Conservation (phyloP, 1,140 invertebrate species). For the Aphidius ervi region DNA sequence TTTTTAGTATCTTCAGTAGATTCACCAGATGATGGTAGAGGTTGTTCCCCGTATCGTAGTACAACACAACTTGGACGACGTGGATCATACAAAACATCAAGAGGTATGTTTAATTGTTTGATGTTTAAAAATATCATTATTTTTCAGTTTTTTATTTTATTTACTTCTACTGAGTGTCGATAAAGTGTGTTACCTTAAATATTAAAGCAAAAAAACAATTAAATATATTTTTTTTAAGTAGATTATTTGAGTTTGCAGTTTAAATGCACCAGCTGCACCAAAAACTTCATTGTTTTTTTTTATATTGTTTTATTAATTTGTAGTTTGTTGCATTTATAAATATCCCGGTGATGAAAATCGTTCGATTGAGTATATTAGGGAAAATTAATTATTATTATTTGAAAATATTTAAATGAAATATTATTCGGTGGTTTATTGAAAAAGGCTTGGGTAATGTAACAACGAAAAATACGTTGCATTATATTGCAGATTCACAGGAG, state of each 20-base stretch:
- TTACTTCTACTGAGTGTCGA: neutral
- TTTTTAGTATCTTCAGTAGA: constrained; percentile 62
- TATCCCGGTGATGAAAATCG: no score
- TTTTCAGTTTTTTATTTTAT: constrained; percentile 19
- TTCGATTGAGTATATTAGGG: neutral
- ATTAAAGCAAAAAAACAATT: neutral
- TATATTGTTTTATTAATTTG: no score
- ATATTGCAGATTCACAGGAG: constrained; percentile 65
- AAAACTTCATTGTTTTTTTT: no score
- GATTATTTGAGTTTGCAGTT: constrained; percentile 3
- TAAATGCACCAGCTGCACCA: no score
- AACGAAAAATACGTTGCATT: constrained; percentile 51
- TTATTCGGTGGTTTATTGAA: constrained; percentile 29
- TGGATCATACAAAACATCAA: constrained; percentile 80
- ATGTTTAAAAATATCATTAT: neutral
- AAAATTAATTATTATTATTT: constrained; percentile 17
- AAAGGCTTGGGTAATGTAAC: constrained; percentile 44
- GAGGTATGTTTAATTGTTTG: constrained; percentile 61
- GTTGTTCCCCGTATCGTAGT: constrained; percentile 67
- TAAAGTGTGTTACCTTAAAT: neutral
- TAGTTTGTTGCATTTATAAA: no score
- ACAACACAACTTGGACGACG: constrained; percentile 67
- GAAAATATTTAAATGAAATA: neutral
- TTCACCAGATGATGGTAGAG: constrained; percentile 75
- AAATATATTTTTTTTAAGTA: neutral